Conservation (phyloP, 1,140 invertebrate genomes). For the Drosophila kohkoa region DNA sequence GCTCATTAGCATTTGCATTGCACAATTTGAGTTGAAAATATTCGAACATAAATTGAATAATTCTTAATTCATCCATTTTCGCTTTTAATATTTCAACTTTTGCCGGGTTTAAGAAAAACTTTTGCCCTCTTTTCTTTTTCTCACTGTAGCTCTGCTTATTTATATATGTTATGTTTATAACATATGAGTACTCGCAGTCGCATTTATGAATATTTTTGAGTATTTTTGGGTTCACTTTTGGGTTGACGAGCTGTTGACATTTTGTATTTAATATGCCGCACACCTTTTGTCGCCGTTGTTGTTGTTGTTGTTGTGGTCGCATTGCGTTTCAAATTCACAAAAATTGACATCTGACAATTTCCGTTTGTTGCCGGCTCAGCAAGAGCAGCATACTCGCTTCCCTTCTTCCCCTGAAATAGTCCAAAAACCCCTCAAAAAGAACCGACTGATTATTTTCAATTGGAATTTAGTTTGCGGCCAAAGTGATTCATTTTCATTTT, state of each 20-base stretch:
- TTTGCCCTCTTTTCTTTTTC: not conserved
- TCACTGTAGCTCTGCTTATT: not conserved
- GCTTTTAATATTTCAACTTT: too few relatives aligned
- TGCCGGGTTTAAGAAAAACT: too few relatives aligned
- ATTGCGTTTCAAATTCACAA: conserved; percentile 23
- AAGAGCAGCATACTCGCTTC: not conserved
- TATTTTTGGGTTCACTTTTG: conserved; percentile 36
- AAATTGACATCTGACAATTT: conserved; percentile 81
- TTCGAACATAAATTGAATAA: too few relatives aligned
- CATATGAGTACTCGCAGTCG: not conserved
- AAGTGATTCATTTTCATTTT: conserved; percentile 66
- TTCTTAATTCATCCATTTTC: too few relatives aligned
- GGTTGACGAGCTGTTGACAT: conserved; percentile 72
- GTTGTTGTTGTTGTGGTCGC: conserved; percentile 12
- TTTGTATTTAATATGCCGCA: conserved; percentile 74
- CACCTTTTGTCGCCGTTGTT: conserved; percentile 40
- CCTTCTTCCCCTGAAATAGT: not conserved
- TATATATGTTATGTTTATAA: conserved; percentile 19
- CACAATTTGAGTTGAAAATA: too few relatives aligned
- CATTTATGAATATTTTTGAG: conserved; percentile 31
- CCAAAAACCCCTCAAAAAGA: not conserved
- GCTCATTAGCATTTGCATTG: too few relatives aligned
- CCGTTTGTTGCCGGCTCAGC: conserved; percentile 56
- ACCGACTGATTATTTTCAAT: conserved; percentile 45
- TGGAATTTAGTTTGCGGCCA: conserved; percentile 49